Evolutionary conservation across 1,140 invertebrate species (phyloP).

Genomic region (Tetragnatha versicolor): DNA sequence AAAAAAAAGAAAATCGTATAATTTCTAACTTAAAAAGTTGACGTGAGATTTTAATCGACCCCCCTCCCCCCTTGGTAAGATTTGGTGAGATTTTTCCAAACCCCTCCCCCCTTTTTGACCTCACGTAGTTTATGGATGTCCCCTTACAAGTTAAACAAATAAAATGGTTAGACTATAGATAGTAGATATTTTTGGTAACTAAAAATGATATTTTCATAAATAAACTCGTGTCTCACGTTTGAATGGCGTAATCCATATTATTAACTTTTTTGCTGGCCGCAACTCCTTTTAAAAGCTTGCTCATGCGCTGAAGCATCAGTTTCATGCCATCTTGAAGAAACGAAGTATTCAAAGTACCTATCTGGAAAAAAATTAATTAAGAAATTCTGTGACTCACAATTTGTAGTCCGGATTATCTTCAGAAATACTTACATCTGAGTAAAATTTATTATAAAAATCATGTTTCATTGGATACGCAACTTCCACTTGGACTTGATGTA

Average conservation of each 20-base stretch:
- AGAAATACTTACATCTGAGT: slow-evolving; percentile 20
- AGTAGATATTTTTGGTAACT: too few relatives aligned
- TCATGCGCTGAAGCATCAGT: background rate
- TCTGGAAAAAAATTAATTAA: background rate
- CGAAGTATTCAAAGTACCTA: background rate
- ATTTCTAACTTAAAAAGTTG: too few relatives aligned
- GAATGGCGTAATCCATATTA: slow-evolving; percentile 16
- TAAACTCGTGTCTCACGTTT: background rate
- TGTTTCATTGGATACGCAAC: slow-evolving; percentile 6
- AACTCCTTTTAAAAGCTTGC: slow-evolving; percentile 29
- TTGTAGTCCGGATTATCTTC: background rate
- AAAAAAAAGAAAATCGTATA: too few relatives aligned
- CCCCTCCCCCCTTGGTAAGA: too few relatives aligned
- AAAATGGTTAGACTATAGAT: too few relatives aligned
- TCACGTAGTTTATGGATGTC: too few relatives aligned
- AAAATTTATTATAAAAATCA: slow-evolving; percentile 22
- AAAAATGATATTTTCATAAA: background rate
- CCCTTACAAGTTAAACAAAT: too few relatives aligned
- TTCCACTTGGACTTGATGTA: slow-evolving; percentile 8
- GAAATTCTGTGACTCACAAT: background rate
- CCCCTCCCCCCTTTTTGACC: too few relatives aligned
- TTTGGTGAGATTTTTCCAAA: too few relatives aligned
- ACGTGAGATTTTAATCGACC: too few relatives aligned
- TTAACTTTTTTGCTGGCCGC: background rate
- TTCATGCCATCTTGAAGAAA: slow-evolving; percentile 38